Evolutionary conservation across 2,888 invertebrate genomes (phyloP), one percentile per base, ranked within the genome.

Genomic region (Drosophila mettleri): DNA sequence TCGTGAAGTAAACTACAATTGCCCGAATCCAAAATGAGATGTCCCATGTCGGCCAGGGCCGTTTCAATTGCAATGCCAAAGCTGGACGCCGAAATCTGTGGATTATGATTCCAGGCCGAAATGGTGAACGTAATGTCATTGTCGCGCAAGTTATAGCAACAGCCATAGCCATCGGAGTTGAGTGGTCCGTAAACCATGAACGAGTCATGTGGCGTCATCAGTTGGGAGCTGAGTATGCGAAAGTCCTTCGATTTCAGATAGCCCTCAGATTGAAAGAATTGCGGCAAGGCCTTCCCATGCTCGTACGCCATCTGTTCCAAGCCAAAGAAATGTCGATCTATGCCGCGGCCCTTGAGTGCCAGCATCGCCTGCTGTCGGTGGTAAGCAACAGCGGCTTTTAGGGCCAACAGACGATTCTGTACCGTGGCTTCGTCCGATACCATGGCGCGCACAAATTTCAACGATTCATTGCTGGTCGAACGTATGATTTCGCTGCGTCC

Each of bases 401-500:
- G 93, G 0, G 95, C 93, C 18, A 93, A 91, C 12, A 95, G 93
- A 89, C 95, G 96, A 3, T 94, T 93, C 0, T 7, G 7, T 18
- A 93, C 93, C 0, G 94, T 80, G 16, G 53, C 22, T 18, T 91
- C 89, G 7, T 89, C 64, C 86, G 94, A 93, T 4, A 34, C 24
- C 96, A 98, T 96, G 1, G 94, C 92, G 89, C 94, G 93, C 0
- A 96, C 96, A 92, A 98, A 98, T 8, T 94, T 93, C 1, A 96
- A 91, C 0, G 98, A 96, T 90, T 97, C 97, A 4, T 92, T 92
- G 2, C 97, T 97, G 82, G 98, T 98, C 0, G 98, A 97, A 57
- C 99, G 94, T 77, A 99, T 98, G 0, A 97, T 97, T 93, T 99
- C 99, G 0, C 98, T 99, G 64, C 99, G 94, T 0, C 98, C 98